A percentile compares a stretch with the other conserved stretches of the same genome.
These are phyloP conservation scores for Xyrauchen texanus DNA, from an alignment of 2,113 vertebrate species.

Conservation along the genomic window DNA sequence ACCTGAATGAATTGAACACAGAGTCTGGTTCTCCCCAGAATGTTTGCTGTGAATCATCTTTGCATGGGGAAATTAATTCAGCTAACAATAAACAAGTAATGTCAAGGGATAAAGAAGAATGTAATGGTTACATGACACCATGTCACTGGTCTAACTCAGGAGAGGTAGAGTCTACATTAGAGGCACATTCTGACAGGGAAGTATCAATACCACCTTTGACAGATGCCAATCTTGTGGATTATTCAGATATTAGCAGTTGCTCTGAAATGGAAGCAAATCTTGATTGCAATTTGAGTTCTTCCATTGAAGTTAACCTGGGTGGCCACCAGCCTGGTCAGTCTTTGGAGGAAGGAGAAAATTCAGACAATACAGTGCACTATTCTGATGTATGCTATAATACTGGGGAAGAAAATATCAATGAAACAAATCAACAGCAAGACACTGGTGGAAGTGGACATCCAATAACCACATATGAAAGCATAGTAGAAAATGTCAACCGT, in stretches of 20 bases:
- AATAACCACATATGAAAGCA: background rate
- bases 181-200: constrained; percentile 58
- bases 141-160: constrained; percentile 51
- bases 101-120: constrained; percentile 34
- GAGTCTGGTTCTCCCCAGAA: constrained; percentile 63
- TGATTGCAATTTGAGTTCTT: constrained; percentile 54
- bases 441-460: background rate
- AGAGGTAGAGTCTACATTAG: constrained; percentile 54
- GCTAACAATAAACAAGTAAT: constrained; percentile 50
- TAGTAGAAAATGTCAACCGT: background rate
- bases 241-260: constrained; percentile 72
- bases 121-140: constrained; percentile 35
- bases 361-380: background rate
- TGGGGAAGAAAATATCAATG: no score
- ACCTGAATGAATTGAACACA: constrained; percentile 56
- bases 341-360: constrained; percentile 35
- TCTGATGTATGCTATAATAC: no score
- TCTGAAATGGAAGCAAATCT: constrained; percentile 63
- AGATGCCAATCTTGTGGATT: constrained; percentile 61
- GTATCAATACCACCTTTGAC: constrained; percentile 60
- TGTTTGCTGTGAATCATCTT: constrained; percentile 55
- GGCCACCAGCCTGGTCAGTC: constrained; percentile 26
- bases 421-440: background rate
- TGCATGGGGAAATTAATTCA: constrained; percentile 59
- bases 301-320: constrained; percentile 53